phyloP scores from a whole-genome alignment of 2,113 vertebrate genomes.

The Clarias macrocephalus region DNA sequence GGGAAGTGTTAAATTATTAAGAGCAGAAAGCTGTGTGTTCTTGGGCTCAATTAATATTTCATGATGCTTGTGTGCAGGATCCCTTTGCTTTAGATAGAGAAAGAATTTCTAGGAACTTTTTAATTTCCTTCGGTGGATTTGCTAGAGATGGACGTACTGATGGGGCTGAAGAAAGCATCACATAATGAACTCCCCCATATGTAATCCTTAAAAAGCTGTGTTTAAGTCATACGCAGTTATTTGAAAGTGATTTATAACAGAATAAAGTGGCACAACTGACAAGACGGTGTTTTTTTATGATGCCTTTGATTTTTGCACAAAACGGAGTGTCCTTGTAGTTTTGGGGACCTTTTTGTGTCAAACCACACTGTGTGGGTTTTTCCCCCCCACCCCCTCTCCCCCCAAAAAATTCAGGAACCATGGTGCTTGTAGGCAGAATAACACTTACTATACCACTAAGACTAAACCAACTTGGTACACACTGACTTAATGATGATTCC shows the following conservation, averaged over 20 bases:
- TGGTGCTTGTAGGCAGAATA: background rate
- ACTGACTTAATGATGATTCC: background rate
- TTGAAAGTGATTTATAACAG: background rate
- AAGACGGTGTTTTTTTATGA: background rate
- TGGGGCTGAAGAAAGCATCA: background rate
- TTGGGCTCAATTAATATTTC: conserved; percentile 21
- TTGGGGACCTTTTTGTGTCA: background rate
- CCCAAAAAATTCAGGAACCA: background rate
- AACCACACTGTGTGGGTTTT: background rate
- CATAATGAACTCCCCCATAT: background rate
- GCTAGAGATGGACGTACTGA: background rate
- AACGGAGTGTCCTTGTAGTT: background rate
- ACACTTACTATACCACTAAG: background rate
- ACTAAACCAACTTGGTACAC: background rate
- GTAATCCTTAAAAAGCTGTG: background rate
- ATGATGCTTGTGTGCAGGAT: background rate
- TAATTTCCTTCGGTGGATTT: background rate
- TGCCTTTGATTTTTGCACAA: background rate
- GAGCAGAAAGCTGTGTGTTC: conserved; percentile 18
- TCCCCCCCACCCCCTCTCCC: no score
- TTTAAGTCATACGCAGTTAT: background rate
- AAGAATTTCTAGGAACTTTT: background rate
- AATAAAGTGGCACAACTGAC: background rate
- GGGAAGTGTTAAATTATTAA: conserved; percentile 39
- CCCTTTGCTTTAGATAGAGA: background rate